Evolutionary conservation across 2,113 vertebrate species (phyloP).

Genomic region (Shinisaurus crocodilurus): DNA sequence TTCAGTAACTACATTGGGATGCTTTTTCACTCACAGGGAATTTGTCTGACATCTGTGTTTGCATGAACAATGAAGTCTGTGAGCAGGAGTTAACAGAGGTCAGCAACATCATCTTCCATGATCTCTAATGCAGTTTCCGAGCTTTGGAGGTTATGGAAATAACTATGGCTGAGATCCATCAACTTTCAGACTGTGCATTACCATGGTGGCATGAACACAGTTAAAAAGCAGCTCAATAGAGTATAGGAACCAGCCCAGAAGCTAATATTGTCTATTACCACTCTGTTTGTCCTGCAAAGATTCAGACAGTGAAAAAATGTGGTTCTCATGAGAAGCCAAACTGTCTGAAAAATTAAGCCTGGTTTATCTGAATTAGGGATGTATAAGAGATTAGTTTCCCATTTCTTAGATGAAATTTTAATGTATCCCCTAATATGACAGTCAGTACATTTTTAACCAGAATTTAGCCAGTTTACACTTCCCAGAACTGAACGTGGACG

Average conservation of each 20-base stretch:
- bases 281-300: background rate
- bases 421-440: too few relatives aligned
- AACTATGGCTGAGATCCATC: background rate
- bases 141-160: background rate
- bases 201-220: background rate
- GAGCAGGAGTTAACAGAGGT: background rate
- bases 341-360: background rate
- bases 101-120: slow-evolving; percentile 1
- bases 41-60: slow-evolving; percentile 4
- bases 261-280: background rate
- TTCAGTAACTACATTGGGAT: background rate
- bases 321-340: background rate
- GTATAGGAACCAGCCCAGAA: background rate
- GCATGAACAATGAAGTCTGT: background rate
- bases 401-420: too few relatives aligned
- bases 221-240: background rate
- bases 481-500: too few relatives aligned
- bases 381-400: background rate
- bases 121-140: background rate
- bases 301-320: background rate
- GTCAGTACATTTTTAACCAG: too few relatives aligned
- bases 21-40: background rate
- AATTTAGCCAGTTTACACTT: too few relatives aligned
- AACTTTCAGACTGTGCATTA: background rate
- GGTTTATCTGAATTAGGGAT: accelerated